Evolutionary conservation across 2,797 vertebrate species (phyloP).

Genomic region (Psittacula echo): DNA sequence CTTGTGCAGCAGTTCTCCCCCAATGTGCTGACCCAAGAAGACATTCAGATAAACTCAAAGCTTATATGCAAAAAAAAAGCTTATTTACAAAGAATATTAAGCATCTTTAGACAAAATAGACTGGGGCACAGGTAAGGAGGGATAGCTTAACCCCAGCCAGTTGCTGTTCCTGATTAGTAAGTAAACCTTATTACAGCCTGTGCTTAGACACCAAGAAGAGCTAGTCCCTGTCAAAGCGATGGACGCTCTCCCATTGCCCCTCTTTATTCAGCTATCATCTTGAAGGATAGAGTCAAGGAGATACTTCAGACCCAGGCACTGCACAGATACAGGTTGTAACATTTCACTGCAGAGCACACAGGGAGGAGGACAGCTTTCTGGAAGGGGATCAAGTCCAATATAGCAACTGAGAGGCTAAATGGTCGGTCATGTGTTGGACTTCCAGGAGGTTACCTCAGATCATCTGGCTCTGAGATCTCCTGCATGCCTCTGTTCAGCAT

Average conservation of each 20-base stretch:
- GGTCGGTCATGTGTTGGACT: background rate
- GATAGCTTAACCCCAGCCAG: background rate
- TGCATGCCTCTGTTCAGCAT: background rate
- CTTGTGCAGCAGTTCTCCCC: background rate
- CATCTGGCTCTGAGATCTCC: background rate
- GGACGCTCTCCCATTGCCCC: background rate
- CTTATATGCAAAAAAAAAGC: background rate
- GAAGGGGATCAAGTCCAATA: background rate
- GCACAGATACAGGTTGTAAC: background rate
- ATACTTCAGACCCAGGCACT: background rate
- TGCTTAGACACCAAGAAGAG: background rate
- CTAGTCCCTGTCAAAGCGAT: constrained; percentile 20
- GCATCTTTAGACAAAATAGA: background rate
- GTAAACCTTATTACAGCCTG: background rate
- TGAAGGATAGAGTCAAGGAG: background rate
- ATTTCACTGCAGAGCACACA: background rate
- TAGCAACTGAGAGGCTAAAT: background rate
- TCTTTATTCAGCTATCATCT: background rate
- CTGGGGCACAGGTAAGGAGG: background rate
- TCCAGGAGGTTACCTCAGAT: constrained; percentile 5
- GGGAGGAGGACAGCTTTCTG: constrained; percentile 51
- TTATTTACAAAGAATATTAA: background rate
- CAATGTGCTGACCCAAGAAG: background rate
- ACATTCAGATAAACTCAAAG: background rate
- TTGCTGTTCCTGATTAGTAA: background rate